Base-by-base conservation (phyloP, 2,113 vertebrate genomes). In the Maccullochella peelii region DNA sequence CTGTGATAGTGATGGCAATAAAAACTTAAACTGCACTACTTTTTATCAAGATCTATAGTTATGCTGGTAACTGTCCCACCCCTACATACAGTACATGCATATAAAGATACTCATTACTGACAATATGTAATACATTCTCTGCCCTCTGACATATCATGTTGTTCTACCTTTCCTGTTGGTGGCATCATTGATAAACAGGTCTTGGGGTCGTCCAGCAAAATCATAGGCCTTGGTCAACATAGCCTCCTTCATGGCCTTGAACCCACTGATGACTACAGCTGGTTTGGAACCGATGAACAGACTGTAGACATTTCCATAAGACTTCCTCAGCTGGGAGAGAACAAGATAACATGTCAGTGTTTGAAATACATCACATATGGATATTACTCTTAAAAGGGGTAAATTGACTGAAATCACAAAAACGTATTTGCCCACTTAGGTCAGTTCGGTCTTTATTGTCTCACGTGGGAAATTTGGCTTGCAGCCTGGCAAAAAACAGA, bases 281-380 rank as follows among this genome's bases (percentile, higher is more conserved):
- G 94, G 93, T 79, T 21, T 94, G 23, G 44, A 38, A 14, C 94
- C 94, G 0, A 95, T 11, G 75, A 69, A 95, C 21, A 95, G 0
- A 47, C 93, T 94, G 91, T 94, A 95, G 71, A 95, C 69, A 1
- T 92, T 84, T 55, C 95, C 95, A 87, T 95, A 95, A 3, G 69
- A 47, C 74, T 90, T 82, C 25, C 87, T 91, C 63, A 95, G 62
- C 95, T 95, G 77, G 2, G 6, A 77, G 36, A 62, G 0, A 66
- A 72, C 38, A 86, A 23, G 2, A 84, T 1, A 25, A 61, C 33
- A 40, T 27, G 21, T 67, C 40, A 68, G 12, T 38, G 49, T 80
- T 68, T 74, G 42, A 75, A 67, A 70, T 66, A 6, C 2, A 33
- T 23, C 16, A 54, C 11, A 25, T 30, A 54, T 15, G 0, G 21